Evolutionary conservation across 1,140 invertebrate species (phyloP), one percentile per base, ranked within the genome.

Genomic region (Campodea augens): DNA sequence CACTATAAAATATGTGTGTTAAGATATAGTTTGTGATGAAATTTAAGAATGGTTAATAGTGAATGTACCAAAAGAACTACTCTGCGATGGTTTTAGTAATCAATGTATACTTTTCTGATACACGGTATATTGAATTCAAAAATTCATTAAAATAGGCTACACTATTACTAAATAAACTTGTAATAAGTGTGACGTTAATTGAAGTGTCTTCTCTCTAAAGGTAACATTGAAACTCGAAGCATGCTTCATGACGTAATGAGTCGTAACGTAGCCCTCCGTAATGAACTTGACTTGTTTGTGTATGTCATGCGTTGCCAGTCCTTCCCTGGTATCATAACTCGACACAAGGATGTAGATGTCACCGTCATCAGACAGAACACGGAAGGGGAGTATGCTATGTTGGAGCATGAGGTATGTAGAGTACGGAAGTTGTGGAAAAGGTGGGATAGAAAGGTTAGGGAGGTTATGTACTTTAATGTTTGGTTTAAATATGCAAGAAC

Each of bases 141-240:
- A 46, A 46, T 42, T 41, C 44, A 0, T 25, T 23, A 43, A 21
- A 36, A 18, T 22, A 58, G 58, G 58, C 5, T 60, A 62, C 40
- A 61, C 61, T 49, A 63, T 64, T 47, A 64, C 63, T 7, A 51
- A 57, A 40, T 48, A n/a, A n/a, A n/a, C n/a, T n/a, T n/a, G 52
- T 38, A 55, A 63, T 27, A 48, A 49, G 13, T 51, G 56, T n/a
- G 48, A 53, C 18, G 54, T 60, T n/a, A 54, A 53, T 44, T 65
- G 62, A 15, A 1, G n/a, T n/a, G n/a, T n/a, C n/a, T n/a, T n/a
- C n/a, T n/a, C n/a, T n/a, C n/a, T n/a, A 10, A 49, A 60, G 79
- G 85, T 38, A 90, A 90, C 59, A 89, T 90, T 60, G 87, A 91
- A 63, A 91, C 86, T 0, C 78, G 77, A 51, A 82, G 80, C 51